Conservation (phyloP, 2,797 vertebrate genomes). For the Myotis daubentonii region DNA sequence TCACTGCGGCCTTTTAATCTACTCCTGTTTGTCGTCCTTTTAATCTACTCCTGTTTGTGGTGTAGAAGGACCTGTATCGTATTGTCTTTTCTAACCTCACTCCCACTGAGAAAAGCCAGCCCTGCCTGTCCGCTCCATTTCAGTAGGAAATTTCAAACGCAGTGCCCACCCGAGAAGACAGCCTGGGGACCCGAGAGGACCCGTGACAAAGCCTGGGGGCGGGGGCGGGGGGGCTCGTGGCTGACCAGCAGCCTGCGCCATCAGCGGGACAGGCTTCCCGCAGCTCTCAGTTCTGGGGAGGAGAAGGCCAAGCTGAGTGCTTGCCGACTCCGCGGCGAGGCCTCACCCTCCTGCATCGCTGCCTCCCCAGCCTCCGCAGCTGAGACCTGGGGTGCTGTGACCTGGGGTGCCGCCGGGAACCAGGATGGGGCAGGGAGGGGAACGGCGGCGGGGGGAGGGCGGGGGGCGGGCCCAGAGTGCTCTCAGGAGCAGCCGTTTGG, state of each 20-base stretch:
- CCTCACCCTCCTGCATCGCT: neutral
- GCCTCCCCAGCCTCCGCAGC: neutral
- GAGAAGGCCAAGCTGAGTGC: neutral
- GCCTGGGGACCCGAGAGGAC: neutral
- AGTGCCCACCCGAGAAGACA: too few species aligned
- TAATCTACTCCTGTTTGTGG: neutral
- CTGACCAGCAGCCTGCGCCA: neutral
- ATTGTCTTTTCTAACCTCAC: neutral
- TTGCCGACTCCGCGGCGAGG: neutral
- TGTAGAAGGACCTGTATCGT: neutral
- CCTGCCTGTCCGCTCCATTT: neutral
- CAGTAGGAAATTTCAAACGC: neutral
- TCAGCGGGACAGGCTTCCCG: neutral
- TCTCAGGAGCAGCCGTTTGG: neutral
- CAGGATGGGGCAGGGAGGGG: neutral
- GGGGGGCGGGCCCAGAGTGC: too few species aligned
- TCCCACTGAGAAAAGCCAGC: neutral
- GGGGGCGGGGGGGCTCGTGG: fast-evolving
- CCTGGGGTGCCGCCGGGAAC: neutral
- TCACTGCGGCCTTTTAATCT: neutral
- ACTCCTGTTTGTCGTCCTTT: neutral
- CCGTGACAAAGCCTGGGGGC: neutral
- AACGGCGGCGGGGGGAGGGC: too few species aligned
- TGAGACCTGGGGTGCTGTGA: neutral
- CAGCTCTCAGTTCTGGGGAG: neutral